phyloP scores from a whole-genome alignment of 2,113 vertebrate species.

The Brevimyrus niger region DNA sequence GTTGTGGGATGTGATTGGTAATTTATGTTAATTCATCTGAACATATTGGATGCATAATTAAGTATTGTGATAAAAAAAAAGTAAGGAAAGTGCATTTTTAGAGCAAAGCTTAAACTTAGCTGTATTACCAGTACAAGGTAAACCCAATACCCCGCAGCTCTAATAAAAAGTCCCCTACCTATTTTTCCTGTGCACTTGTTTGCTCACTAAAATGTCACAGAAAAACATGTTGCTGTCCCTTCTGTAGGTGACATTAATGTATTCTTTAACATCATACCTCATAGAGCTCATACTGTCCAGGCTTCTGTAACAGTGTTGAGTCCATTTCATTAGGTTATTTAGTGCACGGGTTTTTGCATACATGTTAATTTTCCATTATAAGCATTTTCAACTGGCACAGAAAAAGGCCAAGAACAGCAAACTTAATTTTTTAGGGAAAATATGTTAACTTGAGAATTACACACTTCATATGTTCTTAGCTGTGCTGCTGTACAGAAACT shows the following conservation, averaged over 20 bases:
- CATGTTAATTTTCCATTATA: background rate
- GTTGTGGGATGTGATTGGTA: slow-evolving; percentile 28
- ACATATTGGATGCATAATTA: slow-evolving; percentile 34
- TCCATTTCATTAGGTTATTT: background rate
- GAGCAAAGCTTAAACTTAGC: slow-evolving; percentile 21
- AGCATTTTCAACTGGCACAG: background rate
- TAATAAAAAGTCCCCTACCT: background rate
- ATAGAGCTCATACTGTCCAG: background rate
- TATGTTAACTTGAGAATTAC: background rate
- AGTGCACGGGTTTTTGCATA: background rate
- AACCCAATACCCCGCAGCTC: background rate
- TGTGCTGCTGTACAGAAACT: background rate
- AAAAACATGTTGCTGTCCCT: background rate
- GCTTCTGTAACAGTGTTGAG: background rate
- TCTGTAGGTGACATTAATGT: background rate
- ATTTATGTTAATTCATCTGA: slow-evolving; percentile 35
- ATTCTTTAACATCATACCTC: background rate
- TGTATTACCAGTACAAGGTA: background rate
- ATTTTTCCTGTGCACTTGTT: background rate
- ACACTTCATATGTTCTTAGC: background rate
- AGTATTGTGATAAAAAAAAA: slow-evolving; percentile 4
- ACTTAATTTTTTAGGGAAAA: background rate
- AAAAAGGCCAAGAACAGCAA: background rate
- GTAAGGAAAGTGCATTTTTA: slow-evolving; percentile 26
- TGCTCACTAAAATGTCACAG: background rate